Base-by-base conservation (phyloP, 2,797 vertebrate species). In the Austrolebias charrua region DNA sequence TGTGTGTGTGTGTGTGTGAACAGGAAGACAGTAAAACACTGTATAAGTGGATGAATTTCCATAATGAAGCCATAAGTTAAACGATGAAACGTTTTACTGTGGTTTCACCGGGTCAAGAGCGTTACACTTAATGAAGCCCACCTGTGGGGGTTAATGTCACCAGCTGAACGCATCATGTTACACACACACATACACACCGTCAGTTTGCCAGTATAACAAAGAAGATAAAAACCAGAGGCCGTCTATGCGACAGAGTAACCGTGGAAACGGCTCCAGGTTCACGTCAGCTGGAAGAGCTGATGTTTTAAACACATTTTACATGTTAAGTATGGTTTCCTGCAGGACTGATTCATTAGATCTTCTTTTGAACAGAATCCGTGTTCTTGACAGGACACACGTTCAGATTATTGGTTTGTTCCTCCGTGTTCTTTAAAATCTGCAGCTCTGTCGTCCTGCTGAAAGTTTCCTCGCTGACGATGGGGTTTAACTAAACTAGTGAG, bases 41-140 rank as follows among this genome's bases (percentile, higher is more conserved):
- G 43, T 20, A 33, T 50, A 59, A 69, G 51, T 52, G 56, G 40
- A 60, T 11, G 4, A 56, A 74, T 74, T 74, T 69, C n/a, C 47
- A 74, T 56, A 60, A 64, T 74, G 60, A 74, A 64, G 66, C 66
- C 56, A 60, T 60, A 74, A 60, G 60, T 64, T 60, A 69, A 74
- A 55, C 15, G 55, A 35, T 20, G 50, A 55, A 55, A 42, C 56
- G 5, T 65, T 69, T 53, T 48, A 44, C 35, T 20, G 3, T 15
- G 35, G 40, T 63, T 69, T 60, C 29, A 6, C 5, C 4, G 35
- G 53, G 72, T 65, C 61, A 49, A 65, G 52, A 52, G 28, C 53
- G 4, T 52, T 60, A 38, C 35, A 48, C 28, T 53, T 56, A 61
- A 65, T 65, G 60, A 65, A 61, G 33, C 48, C 24, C 55, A 65